phyloP scores from a whole-genome alignment of 2,113 vertebrate species.

The Apus apus region DNA sequence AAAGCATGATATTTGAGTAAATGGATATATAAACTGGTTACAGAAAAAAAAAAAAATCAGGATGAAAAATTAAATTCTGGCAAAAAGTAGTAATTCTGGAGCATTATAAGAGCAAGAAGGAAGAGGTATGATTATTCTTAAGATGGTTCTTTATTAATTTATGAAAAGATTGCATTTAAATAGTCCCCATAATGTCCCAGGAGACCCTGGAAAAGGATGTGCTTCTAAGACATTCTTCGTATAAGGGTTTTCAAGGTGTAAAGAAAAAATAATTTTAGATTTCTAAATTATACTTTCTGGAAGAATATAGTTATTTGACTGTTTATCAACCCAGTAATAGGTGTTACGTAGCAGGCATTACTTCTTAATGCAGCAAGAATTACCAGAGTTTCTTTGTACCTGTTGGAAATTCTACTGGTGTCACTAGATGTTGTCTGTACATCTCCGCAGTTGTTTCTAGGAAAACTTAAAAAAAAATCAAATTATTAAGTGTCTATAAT shows the following conservation, averaged over 20 bases:
- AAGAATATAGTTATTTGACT: neutral
- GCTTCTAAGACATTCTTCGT: neutral
- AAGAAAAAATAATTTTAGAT: neutral
- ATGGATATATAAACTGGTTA: neutral
- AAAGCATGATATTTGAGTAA: neutral
- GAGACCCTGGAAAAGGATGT: neutral
- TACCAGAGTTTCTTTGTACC: neutral
- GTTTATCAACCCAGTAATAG: neutral
- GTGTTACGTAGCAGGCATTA: neutral
- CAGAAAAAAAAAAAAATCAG: neutral
- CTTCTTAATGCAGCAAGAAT: neutral
- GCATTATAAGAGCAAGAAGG: fast-evolving
- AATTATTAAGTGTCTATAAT: neutral
- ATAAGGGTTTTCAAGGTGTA: neutral
- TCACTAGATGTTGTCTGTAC: neutral
- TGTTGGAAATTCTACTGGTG: neutral
- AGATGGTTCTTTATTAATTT: neutral
- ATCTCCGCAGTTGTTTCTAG: neutral
- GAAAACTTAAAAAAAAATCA: neutral
- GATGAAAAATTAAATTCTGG: neutral
- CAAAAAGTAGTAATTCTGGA: neutral
- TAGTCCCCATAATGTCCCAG: neutral
- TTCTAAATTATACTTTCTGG: neutral
- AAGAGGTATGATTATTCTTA: neutral
- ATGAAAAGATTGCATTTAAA: neutral